Evolutionary conservation across 2,888 invertebrate species (phyloP).

Genomic region (Drosophila mimetica): DNA sequence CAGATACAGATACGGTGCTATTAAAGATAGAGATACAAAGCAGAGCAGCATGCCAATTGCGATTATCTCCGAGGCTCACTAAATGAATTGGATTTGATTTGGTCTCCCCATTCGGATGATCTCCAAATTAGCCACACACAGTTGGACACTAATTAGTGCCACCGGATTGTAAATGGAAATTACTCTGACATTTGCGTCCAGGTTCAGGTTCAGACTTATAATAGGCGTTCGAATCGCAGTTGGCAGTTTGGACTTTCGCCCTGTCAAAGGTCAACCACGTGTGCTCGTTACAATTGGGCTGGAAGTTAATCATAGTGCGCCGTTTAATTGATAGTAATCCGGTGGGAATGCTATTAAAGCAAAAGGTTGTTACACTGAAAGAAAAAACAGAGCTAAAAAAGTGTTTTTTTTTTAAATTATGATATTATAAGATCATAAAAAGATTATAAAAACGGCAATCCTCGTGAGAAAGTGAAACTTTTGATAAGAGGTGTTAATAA

Average conservation of each 20-base stretch:
- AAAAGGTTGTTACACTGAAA: slow-evolving; percentile 1
- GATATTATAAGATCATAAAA: too few species aligned
- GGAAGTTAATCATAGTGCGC: slow-evolving; percentile 9
- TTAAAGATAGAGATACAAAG: slow-evolving; percentile 15
- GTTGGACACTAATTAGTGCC: slow-evolving; percentile 43
- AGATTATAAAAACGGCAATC: too few species aligned
- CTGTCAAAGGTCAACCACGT: slow-evolving; percentile 58
- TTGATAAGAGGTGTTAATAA: too few species aligned
- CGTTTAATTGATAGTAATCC: slow-evolving; percentile 21
- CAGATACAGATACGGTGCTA: slow-evolving; percentile 27
- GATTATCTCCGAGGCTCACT: slow-evolving; percentile 22
- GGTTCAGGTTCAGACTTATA: slow-evolving; percentile 43
- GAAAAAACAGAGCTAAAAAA: neutral
- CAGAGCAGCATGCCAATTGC: slow-evolving; percentile 22
- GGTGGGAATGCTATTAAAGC: neutral
- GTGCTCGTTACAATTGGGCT: slow-evolving; percentile 12
- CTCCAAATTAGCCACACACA: slow-evolving; percentile 49
- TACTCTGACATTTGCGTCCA: slow-evolving; percentile 33
- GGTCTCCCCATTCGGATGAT: slow-evolving; percentile 47
- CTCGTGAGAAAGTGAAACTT: too few species aligned
- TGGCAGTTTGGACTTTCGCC: slow-evolving; percentile 54
- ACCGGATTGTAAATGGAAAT: slow-evolving; percentile 27
- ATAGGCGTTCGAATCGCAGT: slow-evolving; percentile 21
- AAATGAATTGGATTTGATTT: slow-evolving; percentile 44
- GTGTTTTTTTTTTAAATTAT: too few species aligned